Evolutionary conservation across 2,888 invertebrate species (phyloP), one percentile per base, ranked within the genome.

Genomic region (Leuctra nigra): DNA sequence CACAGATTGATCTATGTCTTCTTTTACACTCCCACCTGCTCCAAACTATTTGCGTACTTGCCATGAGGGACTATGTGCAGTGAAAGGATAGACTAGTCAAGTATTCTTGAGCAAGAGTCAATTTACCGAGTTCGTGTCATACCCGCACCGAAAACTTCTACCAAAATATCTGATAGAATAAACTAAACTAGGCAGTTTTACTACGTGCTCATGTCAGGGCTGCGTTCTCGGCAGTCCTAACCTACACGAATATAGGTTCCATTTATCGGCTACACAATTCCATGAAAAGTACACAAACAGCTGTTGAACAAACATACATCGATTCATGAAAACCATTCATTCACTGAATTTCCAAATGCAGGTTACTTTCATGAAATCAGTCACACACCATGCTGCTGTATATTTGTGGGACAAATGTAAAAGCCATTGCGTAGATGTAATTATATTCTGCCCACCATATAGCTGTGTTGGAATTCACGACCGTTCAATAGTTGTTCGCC

Each of bases 401-500:
- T n/a, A n/a, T n/a, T n/a, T n/a, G n/a, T n/a, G n/a, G n/a, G n/a
- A n/a, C n/a, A n/a, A n/a, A n/a, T n/a, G n/a, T n/a, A n/a, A n/a
- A n/a, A n/a, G n/a, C n/a, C n/a, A n/a, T n/a, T n/a, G n/a, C n/a
- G n/a, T n/a, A n/a, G n/a, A n/a, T n/a, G n/a, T n/a, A n/a, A n/a
- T n/a, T n/a, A n/a, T n/a, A n/a, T n/a, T n/a, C n/a, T n/a, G n/a
- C n/a, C n/a, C n/a, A n/a, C n/a, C n/a, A n/a, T n/a, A n/a, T n/a
- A n/a, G n/a, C n/a, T 44, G 22, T 44, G 23, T n/a, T 44, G 44
- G 44, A 33, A 7, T 35, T 50, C 9, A 50, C 18, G 35, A 20
- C 50, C 50, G 16, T 33, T 22, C 6, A 18, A 50, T 50, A 50
- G 50, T 50, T 50, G 50, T 35, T n/a, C 50, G 20, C 50, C 35